These are phyloP conservation scores for Coregonus ussuriensis DNA, from an alignment of 2,797 vertebrate species.

Conservation along the genomic window DNA sequence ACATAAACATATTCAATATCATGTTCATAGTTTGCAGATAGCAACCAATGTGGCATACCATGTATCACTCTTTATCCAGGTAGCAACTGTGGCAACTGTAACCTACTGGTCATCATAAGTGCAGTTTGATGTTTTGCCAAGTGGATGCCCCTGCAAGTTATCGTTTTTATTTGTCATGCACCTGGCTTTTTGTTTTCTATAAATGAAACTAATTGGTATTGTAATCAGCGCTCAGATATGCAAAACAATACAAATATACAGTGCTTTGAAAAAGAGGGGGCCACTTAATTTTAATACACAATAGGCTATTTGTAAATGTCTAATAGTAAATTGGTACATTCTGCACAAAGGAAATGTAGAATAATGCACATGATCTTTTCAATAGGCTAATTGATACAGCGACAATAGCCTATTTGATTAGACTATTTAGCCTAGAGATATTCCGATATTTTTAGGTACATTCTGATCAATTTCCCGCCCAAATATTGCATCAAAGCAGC, in stretches of 20 bases:
- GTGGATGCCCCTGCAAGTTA: slow-evolving; percentile 25
- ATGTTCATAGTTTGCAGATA: too few species aligned
- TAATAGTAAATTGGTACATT: neutral
- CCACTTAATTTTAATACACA: neutral
- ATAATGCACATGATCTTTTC: neutral
- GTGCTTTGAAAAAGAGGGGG: neutral
- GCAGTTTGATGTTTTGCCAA: slow-evolving; percentile 21
- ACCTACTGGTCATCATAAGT: too few species aligned
- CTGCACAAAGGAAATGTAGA: neutral
- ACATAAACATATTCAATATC: neutral
- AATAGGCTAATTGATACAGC: neutral
- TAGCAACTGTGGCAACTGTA: neutral
- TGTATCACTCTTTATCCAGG: neutral
- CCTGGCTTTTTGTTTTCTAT: neutral
- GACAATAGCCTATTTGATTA: neutral
- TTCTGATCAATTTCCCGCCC: neutral
- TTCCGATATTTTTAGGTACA: neutral
- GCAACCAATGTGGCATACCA: neutral
- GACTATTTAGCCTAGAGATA: neutral
- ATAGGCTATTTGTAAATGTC: neutral
- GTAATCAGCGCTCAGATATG: neutral
- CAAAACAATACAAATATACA: neutral
- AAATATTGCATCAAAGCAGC: slow-evolving; percentile 4
- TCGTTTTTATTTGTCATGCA: neutral
- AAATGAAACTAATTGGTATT: neutral